phyloP scores from a whole-genome alignment of 2,797 vertebrate genomes.

The Hippoglossus hippoglossus region DNA sequence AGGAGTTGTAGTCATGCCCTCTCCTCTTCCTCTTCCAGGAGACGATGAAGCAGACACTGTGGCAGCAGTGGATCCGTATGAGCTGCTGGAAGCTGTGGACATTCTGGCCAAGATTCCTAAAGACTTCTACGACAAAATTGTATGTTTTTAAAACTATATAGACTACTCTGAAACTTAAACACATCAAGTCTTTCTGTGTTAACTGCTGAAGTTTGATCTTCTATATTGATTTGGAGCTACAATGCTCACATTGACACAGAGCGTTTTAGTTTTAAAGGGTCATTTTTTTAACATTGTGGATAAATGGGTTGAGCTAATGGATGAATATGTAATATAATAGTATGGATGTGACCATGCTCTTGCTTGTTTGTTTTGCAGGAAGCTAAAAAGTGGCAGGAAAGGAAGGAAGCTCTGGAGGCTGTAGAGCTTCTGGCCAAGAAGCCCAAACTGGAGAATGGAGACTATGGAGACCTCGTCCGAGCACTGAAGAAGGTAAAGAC shows the following conservation, averaged over 20 bases:
- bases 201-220: no score
- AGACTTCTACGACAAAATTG: conserved; percentile 99
- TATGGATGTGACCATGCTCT: no score
- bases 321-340: no score
- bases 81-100: conserved; percentile 95
- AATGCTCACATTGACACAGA: no score
- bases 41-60: conserved; percentile 87
- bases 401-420: conserved; percentile 96
- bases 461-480: conserved; percentile 95
- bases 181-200: no score
- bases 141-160: conserved; percentile 72
- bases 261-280: no score
- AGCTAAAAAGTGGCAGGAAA: conserved; percentile 99
- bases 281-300: no score
- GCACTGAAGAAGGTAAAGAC: conserved; percentile 93
- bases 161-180: no score
- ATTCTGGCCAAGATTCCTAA: conserved; percentile 97
- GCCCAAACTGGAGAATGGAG: conserved; percentile 94
- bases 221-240: no score
- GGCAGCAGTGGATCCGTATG: conserved; percentile 92
- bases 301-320: no score
- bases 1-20: not conserved
- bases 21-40: conserved; percentile 63
- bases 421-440: conserved; percentile 92
- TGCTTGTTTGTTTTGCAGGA: conserved; percentile 85